These are phyloP conservation scores for Semicossyphus pulcher DNA, from an alignment of 2,113 vertebrate genomes.

Conservation along the genomic window DNA sequence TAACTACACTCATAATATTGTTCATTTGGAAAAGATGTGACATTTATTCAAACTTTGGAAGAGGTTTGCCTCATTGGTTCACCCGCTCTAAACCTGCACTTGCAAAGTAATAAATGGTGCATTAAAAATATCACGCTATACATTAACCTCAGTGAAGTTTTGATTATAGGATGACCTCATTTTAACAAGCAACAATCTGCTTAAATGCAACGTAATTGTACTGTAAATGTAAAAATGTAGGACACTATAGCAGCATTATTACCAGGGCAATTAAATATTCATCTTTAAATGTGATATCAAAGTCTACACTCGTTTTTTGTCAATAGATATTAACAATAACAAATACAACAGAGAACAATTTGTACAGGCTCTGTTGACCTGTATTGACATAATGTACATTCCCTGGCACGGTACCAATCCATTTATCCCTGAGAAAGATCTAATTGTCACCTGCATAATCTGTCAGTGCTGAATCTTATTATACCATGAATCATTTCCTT, in stretches of 20 bases:
- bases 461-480: constrained; percentile 6
- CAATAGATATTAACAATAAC: not conserved
- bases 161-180: not conserved
- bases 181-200: not conserved
- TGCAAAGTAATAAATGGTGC: not conserved
- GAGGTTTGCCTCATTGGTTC: not conserved
- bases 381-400: constrained; percentile 23
- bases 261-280: not conserved
- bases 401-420: constrained; percentile 19
- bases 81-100: not conserved
- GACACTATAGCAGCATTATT: not conserved
- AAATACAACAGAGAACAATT: not conserved
- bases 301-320: not conserved
- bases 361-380: not conserved
- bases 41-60: not conserved
- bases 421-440: constrained; percentile 42
- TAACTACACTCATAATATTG: not conserved
- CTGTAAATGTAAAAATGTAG: not conserved
- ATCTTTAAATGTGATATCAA: not conserved
- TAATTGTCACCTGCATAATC: constrained; percentile 29
- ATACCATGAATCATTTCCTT: not conserved
- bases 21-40: not conserved
- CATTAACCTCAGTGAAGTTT: not conserved
- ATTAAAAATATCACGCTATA: not conserved
- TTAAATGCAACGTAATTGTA: not conserved